Percentiles rank a stretch among this genome's conserved stretches.
Conservation (phyloP, 1,140 invertebrate species). For the Augochlora pura region DNA sequence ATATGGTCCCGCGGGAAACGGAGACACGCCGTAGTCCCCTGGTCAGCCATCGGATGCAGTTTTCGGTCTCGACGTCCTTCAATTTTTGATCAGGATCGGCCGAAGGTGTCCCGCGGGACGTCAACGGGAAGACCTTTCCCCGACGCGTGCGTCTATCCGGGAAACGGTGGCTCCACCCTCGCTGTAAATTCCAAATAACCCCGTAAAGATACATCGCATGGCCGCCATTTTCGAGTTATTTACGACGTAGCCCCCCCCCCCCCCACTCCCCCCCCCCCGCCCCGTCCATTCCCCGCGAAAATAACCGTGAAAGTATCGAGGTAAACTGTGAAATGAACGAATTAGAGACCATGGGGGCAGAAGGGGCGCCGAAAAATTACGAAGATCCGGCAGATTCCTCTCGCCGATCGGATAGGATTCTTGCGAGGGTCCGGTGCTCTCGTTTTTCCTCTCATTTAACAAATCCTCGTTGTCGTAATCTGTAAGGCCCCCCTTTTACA, state of each 20-base stretch:
- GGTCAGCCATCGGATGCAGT: slow-evolving; percentile 77
- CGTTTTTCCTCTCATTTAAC: slow-evolving; percentile 56
- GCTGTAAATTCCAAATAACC: slow-evolving; percentile 72
- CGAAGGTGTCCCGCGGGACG: slow-evolving; percentile 69
- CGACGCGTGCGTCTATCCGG: slow-evolving; percentile 22
- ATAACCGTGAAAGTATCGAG: slow-evolving; percentile 51
- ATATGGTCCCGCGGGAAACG: slow-evolving; percentile 58
- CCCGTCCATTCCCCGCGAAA: slow-evolving; percentile 52
- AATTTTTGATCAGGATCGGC: slow-evolving; percentile 76
- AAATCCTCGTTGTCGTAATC: slow-evolving; percentile 44
- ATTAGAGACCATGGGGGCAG: slow-evolving; percentile 4
- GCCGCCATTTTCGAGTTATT: slow-evolving; percentile 66
- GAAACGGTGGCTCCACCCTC: slow-evolving; percentile 67
- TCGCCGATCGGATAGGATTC: slow-evolving; percentile 16
- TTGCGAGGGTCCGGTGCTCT: slow-evolving; percentile 15
- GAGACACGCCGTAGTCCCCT: slow-evolving; percentile 57
- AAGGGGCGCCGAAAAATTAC: not conserved
- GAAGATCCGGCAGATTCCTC: not conserved
- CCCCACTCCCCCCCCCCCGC: slow-evolving; percentile 22
- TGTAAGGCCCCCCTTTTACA: not conserved
- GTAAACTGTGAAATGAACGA: slow-evolving; percentile 27
- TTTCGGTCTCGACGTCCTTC: slow-evolving; percentile 74
- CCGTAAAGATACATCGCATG: slow-evolving; percentile 62
- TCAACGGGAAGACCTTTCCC: slow-evolving; percentile 53
- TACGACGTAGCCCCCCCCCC: slow-evolving; percentile 37